Base-by-base conservation (phyloP, 2,888 invertebrate species). In the Polydrusus tereticollis region DNA sequence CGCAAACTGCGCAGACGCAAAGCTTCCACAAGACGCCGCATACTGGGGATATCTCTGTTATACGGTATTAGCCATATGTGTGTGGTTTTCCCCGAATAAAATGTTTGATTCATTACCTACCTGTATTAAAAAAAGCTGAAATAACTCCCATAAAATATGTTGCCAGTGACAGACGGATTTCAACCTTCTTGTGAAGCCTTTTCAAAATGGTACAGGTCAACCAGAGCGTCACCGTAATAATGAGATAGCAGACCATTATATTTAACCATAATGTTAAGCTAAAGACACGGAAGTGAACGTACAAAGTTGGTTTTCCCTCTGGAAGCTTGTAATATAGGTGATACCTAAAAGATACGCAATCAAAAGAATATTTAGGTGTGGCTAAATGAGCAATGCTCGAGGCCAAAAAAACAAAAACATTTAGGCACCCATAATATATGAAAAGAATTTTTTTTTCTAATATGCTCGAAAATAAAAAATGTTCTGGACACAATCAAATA, bases 111-210 rank as follows among this genome's bases (percentile, higher is more conserved):
- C 36, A 36, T 29, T 29, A 21, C 76, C 73, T 76, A 84, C 85
- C 83, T 82, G 85, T 84, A 78, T 84, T 84, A 58, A 83, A 75
- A 57, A 84, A 81, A 65, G 85, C 83, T 1, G 83, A 78, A 26
- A 79, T 76, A 20, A 82, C 78, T 41, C 80, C 80, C 45, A 85
- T 69, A 60, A 83, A 78, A 73, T 83, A 84, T 4, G 80, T 80
- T 0, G 81, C 78, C 16, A 83, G 59, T 8, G 84, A 84, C 38
- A 81, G 47, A 14, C 57, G 12, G 18, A 23, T 33, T 63, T 66
- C 70, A 1, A 12, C 23, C 16, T 45, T 43, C 72, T 76, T 36
- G n/a, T 6, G 7, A 7, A 62, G 16, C 36, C 52, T 67, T 38
- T 78, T 78, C 58, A 82, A 74, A 60, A 82, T 77, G 64, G 77